phyloP scores from a whole-genome alignment of 2,888 invertebrate species.

The Rhyacophila evoluta region DNA sequence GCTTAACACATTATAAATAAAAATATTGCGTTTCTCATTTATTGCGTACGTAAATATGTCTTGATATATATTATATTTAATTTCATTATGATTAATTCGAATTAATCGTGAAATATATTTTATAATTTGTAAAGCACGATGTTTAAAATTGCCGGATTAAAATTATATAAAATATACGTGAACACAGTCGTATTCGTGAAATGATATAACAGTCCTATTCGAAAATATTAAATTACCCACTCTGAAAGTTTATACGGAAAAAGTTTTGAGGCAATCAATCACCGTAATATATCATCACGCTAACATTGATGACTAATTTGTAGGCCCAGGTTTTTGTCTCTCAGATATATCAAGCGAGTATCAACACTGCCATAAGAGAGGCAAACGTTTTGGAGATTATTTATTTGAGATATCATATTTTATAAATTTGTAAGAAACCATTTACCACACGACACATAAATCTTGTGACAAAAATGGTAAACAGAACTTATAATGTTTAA shows the following conservation, averaged over 20 bases:
- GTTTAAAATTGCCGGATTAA: too few species aligned
- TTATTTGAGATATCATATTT: not conserved
- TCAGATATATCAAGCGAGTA: not conserved
- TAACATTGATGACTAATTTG: slow-evolving; percentile 16
- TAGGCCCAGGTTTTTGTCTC: slow-evolving; percentile 8
- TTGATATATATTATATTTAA: too few species aligned
- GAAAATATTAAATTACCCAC: not conserved
- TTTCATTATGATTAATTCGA: too few species aligned
- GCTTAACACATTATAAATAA: too few species aligned
- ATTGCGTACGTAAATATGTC: too few species aligned
- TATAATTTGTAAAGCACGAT: too few species aligned
- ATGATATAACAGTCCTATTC: not conserved
- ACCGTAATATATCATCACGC: slow-evolving; percentile 2
- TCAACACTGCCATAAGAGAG: not conserved
- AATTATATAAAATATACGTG: not conserved
- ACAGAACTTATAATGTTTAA: not conserved
- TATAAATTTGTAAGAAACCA: not conserved
- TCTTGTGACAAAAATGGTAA: not conserved
- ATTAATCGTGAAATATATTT: too few species aligned
- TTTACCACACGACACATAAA: not conserved
- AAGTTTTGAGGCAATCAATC: not conserved
- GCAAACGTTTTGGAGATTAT: not conserved
- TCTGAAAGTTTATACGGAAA: not conserved
- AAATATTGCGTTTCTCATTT: too few species aligned
- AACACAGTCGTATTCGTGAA: not conserved